Percentiles rank a stretch among this genome's conserved stretches.
Conservation (phyloP, 2,797 vertebrate species). For the Arctocebus calabarensis region DNA sequence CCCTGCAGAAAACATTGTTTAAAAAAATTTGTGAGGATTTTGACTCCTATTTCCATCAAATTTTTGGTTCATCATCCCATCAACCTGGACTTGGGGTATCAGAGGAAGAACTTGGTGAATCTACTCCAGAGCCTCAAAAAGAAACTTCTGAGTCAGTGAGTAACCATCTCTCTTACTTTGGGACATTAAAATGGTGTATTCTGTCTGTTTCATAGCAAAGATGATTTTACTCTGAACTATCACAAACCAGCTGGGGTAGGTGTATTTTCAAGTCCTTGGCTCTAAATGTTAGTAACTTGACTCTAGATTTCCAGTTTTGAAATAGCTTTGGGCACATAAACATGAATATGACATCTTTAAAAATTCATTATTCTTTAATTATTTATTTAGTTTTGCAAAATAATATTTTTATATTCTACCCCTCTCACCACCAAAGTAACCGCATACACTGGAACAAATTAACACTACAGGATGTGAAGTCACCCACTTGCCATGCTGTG, state of each 20-base stretch:
- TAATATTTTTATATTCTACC: conserved; percentile 6
- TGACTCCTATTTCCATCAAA: conserved; percentile 82
- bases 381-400: conserved; percentile 27
- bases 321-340: not conserved
- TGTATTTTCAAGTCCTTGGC: not conserved
- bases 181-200: not conserved
- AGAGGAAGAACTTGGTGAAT: not conserved
- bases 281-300: conserved; percentile 4
- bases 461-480: not conserved
- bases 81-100: conserved; percentile 80
- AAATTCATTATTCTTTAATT: conserved; percentile 15
- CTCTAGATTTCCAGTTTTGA: conserved; percentile 42
- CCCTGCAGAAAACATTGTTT: conserved; percentile 90
- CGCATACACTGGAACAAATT: not conserved
- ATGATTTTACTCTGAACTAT: not conserved
- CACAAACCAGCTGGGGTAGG: not conserved
- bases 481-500: not conserved
- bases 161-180: conserved; percentile 41
- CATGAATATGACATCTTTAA: not conserved
- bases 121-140: not conserved
- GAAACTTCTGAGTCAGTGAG: conserved; percentile 75
- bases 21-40: conserved; percentile 89
- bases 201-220: not conserved
- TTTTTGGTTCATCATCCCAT: conserved; percentile 81
- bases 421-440: not conserved